phyloP scores from a whole-genome alignment of 2,888 invertebrate species.

The Monochamus alternatus region DNA sequence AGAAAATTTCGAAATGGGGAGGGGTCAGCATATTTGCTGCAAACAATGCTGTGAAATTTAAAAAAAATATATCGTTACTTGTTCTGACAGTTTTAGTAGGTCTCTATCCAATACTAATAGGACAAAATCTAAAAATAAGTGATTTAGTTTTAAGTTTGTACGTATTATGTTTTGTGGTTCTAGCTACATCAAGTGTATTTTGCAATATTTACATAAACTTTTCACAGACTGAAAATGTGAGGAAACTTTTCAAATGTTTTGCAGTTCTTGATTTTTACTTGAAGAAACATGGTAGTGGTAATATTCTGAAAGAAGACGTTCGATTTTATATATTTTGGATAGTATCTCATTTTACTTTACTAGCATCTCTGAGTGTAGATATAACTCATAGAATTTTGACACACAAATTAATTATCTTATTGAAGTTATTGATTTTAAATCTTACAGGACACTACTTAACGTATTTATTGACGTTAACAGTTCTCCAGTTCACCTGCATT shows the following conservation, averaged over 20 bases:
- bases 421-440: background rate
- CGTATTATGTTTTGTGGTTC: background rate
- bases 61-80: background rate
- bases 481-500: background rate
- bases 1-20: background rate
- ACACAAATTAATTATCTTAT: background rate
- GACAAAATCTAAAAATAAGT: background rate
- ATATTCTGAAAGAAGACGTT: background rate
- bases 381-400: background rate
- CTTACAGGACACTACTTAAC: background rate
- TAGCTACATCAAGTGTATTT: background rate
- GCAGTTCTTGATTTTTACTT: background rate
- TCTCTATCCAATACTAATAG: background rate
- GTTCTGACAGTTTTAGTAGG: background rate
- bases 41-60: background rate
- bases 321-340: background rate
- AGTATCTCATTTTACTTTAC: background rate
- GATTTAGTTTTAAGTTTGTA: background rate
- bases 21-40: background rate
- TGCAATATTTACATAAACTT: conserved; percentile 7
- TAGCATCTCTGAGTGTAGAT: background rate
- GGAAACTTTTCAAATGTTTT: conserved; percentile 10
- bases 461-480: background rate
- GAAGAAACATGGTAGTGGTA: background rate
- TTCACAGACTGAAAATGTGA: conserved; percentile 2